Evolutionary conservation across 2,888 invertebrate genomes (phyloP), one percentile per base, ranked within the genome.

Genomic region (Terebella lapidaria): DNA sequence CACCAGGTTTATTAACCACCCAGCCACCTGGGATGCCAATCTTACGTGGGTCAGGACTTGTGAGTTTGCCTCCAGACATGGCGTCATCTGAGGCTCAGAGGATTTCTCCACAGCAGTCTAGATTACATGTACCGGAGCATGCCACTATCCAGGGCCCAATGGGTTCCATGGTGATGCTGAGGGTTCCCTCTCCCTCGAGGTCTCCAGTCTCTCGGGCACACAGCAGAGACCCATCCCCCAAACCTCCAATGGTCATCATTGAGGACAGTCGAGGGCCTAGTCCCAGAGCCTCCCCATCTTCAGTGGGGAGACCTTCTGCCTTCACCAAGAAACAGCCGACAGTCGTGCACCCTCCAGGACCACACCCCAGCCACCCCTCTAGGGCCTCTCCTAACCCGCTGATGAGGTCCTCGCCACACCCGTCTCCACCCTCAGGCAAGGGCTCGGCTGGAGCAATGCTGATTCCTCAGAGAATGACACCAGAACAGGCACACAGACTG

Each of bases 21-120:
- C 49, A 10, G 49, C 49, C 51, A 10, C 4, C 18, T 2, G 52
- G 57, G 1, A 54, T 58, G 58, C 58, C 58, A 4, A 54, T 54
- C 46, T 56, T 59, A 28, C 46, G 29, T 46, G 55, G 28, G 15
- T 56, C 59, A 3, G 59, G 59, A 24, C 49, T 59, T 24, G 59
- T 59, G 25, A 30, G 28, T 15, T 30, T 58, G 58, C 30, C 30
- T 30, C 22, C 26, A 22, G 26, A 29, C 35, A 35, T 18, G 35
- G 35, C 35, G 35, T 35, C 35, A 35, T 10, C 35, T 5, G 22
- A 5, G 49, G 49, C 49, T 22, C 5, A 15, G 24, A 22, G n/a
- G 49, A 24, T 24, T 49, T 15, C 18, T 22, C 49, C 49, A 49
- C 49, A 49, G 42, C 42, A 10, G 42, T n/a, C 42, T 15, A 35